Conservation (phyloP, 1,140 invertebrate species). For the Amphibalanus amphitrite region DNA sequence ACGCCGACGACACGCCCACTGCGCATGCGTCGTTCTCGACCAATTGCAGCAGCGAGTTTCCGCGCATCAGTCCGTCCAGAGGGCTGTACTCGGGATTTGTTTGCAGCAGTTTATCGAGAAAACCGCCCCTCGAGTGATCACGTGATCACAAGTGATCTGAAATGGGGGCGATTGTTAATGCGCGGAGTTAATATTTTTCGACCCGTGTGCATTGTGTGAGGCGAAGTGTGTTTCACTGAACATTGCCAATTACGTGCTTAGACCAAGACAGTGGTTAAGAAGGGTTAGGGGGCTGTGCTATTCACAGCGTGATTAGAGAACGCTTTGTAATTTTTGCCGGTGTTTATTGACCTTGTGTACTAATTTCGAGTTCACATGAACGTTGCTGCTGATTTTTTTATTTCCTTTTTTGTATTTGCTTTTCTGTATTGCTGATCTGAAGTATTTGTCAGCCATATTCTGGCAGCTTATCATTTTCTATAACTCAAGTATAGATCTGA, state of each 20-base stretch:
- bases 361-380: too few relatives aligned
- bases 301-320: too few relatives aligned
- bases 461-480: too few relatives aligned
- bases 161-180: too few relatives aligned
- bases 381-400: too few relatives aligned
- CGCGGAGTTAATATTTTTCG: not conserved
- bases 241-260: not conserved
- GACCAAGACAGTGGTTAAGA: not conserved
- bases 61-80: not conserved
- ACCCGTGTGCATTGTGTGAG: not conserved
- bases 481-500: too few relatives aligned
- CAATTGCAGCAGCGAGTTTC: not conserved
- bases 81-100: not conserved
- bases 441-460: too few relatives aligned
- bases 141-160: too few relatives aligned
- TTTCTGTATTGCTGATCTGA: too few relatives aligned
- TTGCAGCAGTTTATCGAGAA: not conserved
- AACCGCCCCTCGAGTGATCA: not conserved
- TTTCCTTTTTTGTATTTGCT: too few relatives aligned
- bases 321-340: too few relatives aligned
- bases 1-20: not conserved
- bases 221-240: not conserved
- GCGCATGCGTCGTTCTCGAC: not conserved
- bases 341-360: too few relatives aligned
- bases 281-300: not conserved